Evolutionary conservation across 1,140 invertebrate genomes (phyloP), one percentile per base, ranked within the genome.

Genomic region (Drosophila funebris): DNA sequence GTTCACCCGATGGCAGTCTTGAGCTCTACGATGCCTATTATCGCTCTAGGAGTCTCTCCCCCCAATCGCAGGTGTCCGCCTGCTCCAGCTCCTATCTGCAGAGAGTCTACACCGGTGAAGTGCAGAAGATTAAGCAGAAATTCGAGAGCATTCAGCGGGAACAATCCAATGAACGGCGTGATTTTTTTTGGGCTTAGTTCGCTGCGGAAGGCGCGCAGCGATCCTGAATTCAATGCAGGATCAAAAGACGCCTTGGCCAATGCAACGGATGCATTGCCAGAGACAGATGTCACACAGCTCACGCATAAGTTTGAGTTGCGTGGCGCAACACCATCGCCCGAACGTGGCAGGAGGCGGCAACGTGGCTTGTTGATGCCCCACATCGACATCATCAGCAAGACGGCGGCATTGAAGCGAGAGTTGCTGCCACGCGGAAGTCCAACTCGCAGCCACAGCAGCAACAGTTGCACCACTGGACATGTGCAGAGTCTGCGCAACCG

Each of bases 361-460:
- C 92, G 93, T 22, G 92, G 93, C 52, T 93, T 96, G 3, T 94
- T 94, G 44, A 96, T 97, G 96, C 96, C 96, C 0, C 96, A 96
- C 80, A 97, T 97, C 31, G 96, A 97, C 83, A 94, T 97, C 1
- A 97, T 97, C 71, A 97, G 96, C 79, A 97, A 97, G 92, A 94
- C 96, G 18, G 96, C 96, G 0, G 93, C 94, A 3, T 90, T 97
- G 33, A 94, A 95, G 39, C 93, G 93, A 11, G 92, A 93, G 5
- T 54, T 77, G 13, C 41, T 75, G 11, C 16, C 91, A 70, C 64
- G 56, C 66, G 92, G 14, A 83, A 90, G 88, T 75, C 81, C 52
- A 78, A 93, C 88, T 87, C 92, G 81, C 27, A 90, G 75, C 43
- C 73, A 68, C 14, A 92, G 76, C 91, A 93, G 54, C 82, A 91